These are phyloP conservation scores for Conus betulinus DNA, from an alignment of 1,140 invertebrate species.

Conservation along the genomic window DNA sequence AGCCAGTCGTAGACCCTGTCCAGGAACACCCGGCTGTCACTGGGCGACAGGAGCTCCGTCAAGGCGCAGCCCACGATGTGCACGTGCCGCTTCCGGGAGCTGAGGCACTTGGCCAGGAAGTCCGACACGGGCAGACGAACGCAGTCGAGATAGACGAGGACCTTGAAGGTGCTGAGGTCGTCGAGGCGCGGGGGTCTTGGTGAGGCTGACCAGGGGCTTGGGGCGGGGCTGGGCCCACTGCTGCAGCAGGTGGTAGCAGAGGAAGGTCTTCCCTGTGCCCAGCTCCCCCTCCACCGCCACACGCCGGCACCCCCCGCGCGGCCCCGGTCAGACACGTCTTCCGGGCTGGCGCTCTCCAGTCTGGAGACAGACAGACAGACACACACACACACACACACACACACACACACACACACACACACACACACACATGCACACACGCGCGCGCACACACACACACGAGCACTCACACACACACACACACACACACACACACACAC, in stretches of 20 bases:
- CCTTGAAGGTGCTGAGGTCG: conserved; percentile 41
- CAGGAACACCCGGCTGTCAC: conserved; percentile 25
- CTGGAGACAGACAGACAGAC: conserved; percentile 31
- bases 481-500: no score
- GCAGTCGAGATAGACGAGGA: conserved; percentile 47
- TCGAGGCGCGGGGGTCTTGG: neutral
- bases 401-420: no score
- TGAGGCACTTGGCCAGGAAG: conserved; percentile 37
- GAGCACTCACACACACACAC: no score
- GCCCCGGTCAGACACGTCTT: conserved; percentile 41
- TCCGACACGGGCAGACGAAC: conserved; percentile 43
- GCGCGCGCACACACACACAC: no score
- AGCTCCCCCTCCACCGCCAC: conserved; percentile 50
- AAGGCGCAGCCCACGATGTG: conserved; percentile 36
- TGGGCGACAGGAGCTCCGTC: conserved; percentile 31
- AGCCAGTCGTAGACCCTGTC: conserved; percentile 47
- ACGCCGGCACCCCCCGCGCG: conserved; percentile 34
- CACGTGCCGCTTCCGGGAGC: conserved; percentile 28
- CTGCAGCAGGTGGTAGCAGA: conserved; percentile 47
- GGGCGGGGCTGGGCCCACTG: conserved; percentile 44
- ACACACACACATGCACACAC: no score
- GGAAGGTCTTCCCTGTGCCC: conserved; percentile 50
- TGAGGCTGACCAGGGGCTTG: conserved; percentile 17
- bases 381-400: no score
- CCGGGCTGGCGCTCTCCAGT: conserved; percentile 45